A percentile compares a stretch with the other conserved stretches of the same genome.
Conservation (phyloP, 2,888 invertebrate species). For the Epirrhoe alternata region DNA sequence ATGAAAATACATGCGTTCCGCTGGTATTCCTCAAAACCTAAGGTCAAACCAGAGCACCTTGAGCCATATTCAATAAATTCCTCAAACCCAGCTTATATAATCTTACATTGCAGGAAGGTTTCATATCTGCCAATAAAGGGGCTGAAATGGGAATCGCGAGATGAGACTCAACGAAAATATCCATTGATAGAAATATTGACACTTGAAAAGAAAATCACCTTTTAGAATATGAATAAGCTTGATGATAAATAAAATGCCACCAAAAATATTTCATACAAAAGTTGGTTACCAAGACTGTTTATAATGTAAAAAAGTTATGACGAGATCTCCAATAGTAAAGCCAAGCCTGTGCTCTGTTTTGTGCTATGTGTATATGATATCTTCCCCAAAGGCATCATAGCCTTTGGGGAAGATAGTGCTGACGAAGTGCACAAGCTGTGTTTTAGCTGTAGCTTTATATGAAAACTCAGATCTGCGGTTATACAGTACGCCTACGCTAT, state of each 20-base stretch:
- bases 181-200: conserved; percentile 1
- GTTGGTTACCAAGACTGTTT: too few species aligned
- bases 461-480: conserved; percentile 6
- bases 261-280: too few species aligned
- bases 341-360: too few species aligned
- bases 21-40: not conserved
- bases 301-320: too few species aligned
- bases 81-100: conserved; percentile 11
- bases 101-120: conserved; percentile 9
- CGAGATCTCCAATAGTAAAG: too few species aligned
- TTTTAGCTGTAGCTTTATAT: not conserved
- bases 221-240: not conserved
- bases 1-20: too few species aligned
- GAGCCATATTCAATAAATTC: conserved; percentile 17
- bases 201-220: not conserved
- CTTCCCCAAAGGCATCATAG: too few species aligned
- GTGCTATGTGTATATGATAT: too few species aligned
- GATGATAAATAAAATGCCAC: not conserved
- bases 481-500: conserved; percentile 6
- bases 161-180: conserved; percentile 2
- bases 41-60: not conserved
- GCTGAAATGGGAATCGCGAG: not conserved
- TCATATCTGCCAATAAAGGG: conserved; percentile 10
- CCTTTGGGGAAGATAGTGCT: too few species aligned
- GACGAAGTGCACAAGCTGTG: not conserved